These are phyloP conservation scores for Leptinotarsa texana DNA, from an alignment of 1,140 invertebrate genomes.

Conservation along the genomic window DNA sequence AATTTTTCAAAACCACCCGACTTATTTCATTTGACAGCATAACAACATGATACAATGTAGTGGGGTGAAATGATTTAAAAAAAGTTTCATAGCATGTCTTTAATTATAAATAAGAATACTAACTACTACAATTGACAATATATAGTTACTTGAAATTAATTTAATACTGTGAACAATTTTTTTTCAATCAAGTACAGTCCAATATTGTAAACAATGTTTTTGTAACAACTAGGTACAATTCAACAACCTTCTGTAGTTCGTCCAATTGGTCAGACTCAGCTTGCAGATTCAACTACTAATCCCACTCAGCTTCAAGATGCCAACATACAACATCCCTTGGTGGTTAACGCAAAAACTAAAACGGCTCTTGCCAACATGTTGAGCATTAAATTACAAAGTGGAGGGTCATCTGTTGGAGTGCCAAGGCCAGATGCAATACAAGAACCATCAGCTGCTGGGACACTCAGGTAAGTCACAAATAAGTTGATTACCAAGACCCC, in stretches of 20 bases:
- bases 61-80: too few relatives aligned
- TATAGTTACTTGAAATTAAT: too few relatives aligned
- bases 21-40: too few relatives aligned
- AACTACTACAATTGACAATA: too few relatives aligned
- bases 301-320: constrained; percentile 38
- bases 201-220: neutral
- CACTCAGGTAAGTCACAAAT: constrained; percentile 58
- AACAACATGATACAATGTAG: too few relatives aligned
- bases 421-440: constrained; percentile 52
- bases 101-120: too few relatives aligned
- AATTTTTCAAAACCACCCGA: too few relatives aligned
- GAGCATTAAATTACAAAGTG: constrained; percentile 74
- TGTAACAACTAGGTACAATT: constrained; percentile 11
- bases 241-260: constrained; percentile 42
- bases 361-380: constrained; percentile 94
- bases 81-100: too few relatives aligned
- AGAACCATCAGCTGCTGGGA: constrained; percentile 72
- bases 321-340: constrained; percentile 59
- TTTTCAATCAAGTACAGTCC: too few relatives aligned
- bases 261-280: constrained; percentile 41
- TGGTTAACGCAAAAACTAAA: constrained; percentile 92
- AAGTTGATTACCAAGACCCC: too few relatives aligned
- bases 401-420: constrained; percentile 46
- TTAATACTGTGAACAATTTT: too few relatives aligned
- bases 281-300: constrained; percentile 46